These are phyloP conservation scores for Lycaena phlaeas DNA, from an alignment of 2,888 invertebrate genomes.

Conservation along the genomic window DNA sequence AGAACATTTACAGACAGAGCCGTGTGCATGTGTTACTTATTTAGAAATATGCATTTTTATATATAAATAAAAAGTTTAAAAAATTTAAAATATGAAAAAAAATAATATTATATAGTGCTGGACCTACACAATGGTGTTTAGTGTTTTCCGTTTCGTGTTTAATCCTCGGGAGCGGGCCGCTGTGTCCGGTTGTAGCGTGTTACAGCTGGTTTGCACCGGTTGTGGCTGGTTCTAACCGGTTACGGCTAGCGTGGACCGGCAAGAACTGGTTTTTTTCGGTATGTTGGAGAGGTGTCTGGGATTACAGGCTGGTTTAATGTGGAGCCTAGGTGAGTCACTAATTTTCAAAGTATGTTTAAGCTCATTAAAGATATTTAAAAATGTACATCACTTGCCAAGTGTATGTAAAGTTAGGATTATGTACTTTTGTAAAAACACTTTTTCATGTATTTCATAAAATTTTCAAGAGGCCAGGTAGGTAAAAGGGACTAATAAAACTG, in stretches of 20 bases:
- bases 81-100: constrained; percentile 22
- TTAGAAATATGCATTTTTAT: constrained; percentile 25
- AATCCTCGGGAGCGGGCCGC: constrained; percentile 18
- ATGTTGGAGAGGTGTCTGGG: constrained; percentile 25
- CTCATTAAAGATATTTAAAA: neutral
- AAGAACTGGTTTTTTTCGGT: constrained; percentile 2
- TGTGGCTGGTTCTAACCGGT: constrained; percentile 8
- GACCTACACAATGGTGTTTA: constrained; percentile 16
- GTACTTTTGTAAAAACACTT: too few relatives aligned
- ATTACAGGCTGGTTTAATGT: constrained; percentile 32
- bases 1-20: constrained; percentile 14
- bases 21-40: constrained; percentile 22
- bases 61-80: constrained; percentile 19
- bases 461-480: too few relatives aligned
- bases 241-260: constrained; percentile 13
- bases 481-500: too few relatives aligned
- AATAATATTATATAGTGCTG: constrained; percentile 17
- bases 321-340: constrained; percentile 55
- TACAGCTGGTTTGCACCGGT: constrained; percentile 12
- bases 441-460: too few relatives aligned
- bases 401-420: too few relatives aligned
- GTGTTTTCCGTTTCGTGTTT: constrained; percentile 13
- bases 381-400: neutral
- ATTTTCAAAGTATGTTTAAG: neutral
- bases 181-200: constrained; percentile 10